Evolutionary conservation across 2,113 vertebrate genomes (phyloP).

Genomic region (Procavia capensis): DNA sequence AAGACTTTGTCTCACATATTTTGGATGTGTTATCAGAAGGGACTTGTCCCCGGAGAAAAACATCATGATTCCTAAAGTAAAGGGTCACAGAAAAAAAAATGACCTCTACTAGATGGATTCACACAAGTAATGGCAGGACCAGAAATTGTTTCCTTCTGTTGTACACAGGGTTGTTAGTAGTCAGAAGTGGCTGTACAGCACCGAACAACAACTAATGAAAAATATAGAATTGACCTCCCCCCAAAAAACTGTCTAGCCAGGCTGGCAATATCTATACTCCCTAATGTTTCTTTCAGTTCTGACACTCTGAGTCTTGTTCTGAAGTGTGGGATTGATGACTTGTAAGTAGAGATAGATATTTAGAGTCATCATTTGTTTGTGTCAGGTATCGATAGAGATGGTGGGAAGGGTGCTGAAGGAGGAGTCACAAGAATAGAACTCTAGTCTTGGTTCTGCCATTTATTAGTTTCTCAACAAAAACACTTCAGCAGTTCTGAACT

Average conservation of each 20-base stretch:
- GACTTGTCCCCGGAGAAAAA: not conserved
- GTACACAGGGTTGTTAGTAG: not conserved
- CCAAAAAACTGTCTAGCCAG: not conserved
- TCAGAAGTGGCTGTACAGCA: not conserved
- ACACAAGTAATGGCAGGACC: not conserved
- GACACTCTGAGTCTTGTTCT: not conserved
- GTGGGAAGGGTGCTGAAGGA: not conserved
- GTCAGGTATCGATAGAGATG: not conserved
- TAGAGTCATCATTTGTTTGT: slow-evolving; percentile 45
- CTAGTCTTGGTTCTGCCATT: not conserved
- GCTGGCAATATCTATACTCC: not conserved
- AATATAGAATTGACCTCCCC: not conserved
- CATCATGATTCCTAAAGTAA: not conserved
- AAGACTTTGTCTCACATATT: not conserved
- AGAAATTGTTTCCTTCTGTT: not conserved
- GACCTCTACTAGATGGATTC: not conserved
- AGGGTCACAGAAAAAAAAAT: not conserved
- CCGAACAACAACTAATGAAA: not conserved
- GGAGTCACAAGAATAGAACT: not conserved
- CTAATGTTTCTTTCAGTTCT: not conserved
- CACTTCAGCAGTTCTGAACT: not conserved
- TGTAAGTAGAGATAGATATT: slow-evolving; percentile 19
- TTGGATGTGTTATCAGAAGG: not conserved
- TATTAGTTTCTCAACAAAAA: not conserved
- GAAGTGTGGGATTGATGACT: not conserved